Percentiles rank a stretch among this genome's conserved stretches.
Evolutionary conservation across 92 coral and sea anemone species (phyloP).

Genomic region (Heliopora coerulea): DNA sequence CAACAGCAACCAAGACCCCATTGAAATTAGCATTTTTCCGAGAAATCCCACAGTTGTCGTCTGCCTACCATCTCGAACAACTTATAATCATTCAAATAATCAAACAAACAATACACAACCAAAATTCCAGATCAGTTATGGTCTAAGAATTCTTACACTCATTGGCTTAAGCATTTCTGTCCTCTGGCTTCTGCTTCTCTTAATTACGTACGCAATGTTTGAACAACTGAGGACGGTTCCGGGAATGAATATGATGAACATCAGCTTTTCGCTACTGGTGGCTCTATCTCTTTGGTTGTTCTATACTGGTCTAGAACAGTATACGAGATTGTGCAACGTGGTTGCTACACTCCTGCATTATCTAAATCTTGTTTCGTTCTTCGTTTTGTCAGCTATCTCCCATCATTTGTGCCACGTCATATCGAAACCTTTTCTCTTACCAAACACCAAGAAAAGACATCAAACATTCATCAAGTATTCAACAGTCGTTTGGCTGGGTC

Average conservation of each 20-base stretch:
- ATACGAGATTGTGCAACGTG: not conserved
- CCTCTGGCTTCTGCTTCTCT: constrained; percentile 19
- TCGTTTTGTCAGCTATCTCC: constrained; percentile 43
- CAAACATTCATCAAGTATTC: constrained; percentile 38
- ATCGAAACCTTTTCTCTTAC: not conserved
- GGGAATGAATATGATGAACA: constrained; percentile 40
- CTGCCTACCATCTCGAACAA: not conserved
- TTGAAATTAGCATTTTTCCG: not conserved
- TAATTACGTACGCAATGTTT: constrained; percentile 38
- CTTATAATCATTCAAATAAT: not conserved
- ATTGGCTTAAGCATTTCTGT: constrained; percentile 38
- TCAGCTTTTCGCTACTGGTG: constrained; percentile 8
- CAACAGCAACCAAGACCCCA: too few relatives aligned
- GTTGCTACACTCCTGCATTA: constrained; percentile 38
- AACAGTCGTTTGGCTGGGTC: constrained; percentile 58
- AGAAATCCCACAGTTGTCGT: not conserved
- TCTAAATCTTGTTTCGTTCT: constrained; percentile 17
- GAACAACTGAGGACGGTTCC: constrained; percentile 46
- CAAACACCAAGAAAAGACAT: not conserved
- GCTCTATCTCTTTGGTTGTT: not conserved
- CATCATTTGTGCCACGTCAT: constrained; percentile 45
- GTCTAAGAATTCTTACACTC: constrained; percentile 28
- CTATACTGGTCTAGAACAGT: not conserved
- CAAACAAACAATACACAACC: too few relatives aligned
- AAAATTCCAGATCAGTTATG: not conserved